Evolutionary conservation across 2,797 vertebrate species (phyloP), one percentile per base, ranked within the genome.

Genomic region (Phataginus tetradactyla): DNA sequence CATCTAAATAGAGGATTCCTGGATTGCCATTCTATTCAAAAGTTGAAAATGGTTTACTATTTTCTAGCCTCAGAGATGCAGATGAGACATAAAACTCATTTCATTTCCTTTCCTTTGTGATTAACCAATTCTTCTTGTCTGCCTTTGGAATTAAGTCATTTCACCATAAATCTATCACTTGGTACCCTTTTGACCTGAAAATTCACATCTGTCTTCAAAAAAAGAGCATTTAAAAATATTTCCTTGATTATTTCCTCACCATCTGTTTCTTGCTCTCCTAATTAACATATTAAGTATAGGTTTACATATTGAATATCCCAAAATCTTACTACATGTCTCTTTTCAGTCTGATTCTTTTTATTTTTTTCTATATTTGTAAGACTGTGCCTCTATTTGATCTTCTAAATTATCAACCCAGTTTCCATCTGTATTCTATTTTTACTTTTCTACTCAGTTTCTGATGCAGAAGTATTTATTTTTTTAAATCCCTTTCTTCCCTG

Each of bases 131-230:
- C n/a, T 64, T 32, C n/a, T 85, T 80, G 37, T 51, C 27, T 63
- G 42, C 45, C 17, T 72, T 89, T 55, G 29, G 45, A 55, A 86
- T 21, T 84, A 45, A 79, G 66, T 71, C 25, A 91, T 79, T 80
- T 66, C 80, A 63, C 72, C 25, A 1, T 49, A 86, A 86, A 25
- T 57, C 45, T 63, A 55, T 55, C 17, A 80, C 5, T 57, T 91
- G 37, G 37, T 72, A 71, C 3, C 32, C 37, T 86, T 91, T 86
- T 72, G 55, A 95, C 86, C 11, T 80, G 74, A 95, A 95, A 72
- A 45, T 86, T 80, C 37, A 63, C 55, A 51, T 69, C 61, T 79
- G 29, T 42, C 34, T 86, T 72, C 20, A 69, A 72, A 94, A 75
- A 7, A 69, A 32, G 18, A 15, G 17, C 23, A 45, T 45, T 80